Base-by-base conservation (phyloP, 2,113 vertebrate species). In the Oceanites oceanicus region DNA sequence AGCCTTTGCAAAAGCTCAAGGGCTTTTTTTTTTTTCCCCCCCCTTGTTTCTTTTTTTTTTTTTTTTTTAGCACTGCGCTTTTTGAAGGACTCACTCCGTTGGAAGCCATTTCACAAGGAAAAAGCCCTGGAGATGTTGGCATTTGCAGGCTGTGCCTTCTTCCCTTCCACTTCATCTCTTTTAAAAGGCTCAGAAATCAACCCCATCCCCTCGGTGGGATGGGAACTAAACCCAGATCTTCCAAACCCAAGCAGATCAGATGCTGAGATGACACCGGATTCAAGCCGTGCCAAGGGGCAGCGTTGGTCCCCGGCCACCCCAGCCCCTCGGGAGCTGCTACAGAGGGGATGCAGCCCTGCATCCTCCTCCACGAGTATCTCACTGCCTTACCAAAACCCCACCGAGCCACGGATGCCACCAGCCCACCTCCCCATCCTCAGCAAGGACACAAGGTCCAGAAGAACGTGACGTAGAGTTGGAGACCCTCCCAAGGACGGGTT, bases 151-250 rank as follows among this genome's bases (percentile, higher is more conserved):
- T 22, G 13, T 4, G 36, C 55, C 29, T 36, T 11, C 42, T 16
- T 7, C 50, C 34, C 38, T 18, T 18, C 29, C 20, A 0, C 29
- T 14, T 27, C 52, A 26, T 12, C 45, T 27, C 76, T 38, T 72
- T 9, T 18, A 30, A 58, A 50, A 38, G 49, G 36, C 1, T 1
- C 23, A 50, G 27, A 56, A 63, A 83, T 30, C 42, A 49, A 44
- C 15, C 7, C 36, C n/a, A 5, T 11, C 18, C 30, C 15, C n/a
- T 62, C 6, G 0, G 13, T 1, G 2, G 52, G n/a, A 47, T 3
- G 47, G 53, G 55, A 61, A 53, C 53, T 52, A 58, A 73, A 59
- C 27, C 52, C 14, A 9, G 22, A 79, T 19, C 10, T 49, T 30
- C 53, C 29, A 32, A 30, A 42, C 38, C 44, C 61, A 22, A 32